phyloP scores from a whole-genome alignment of 2,888 invertebrate species.

The Eupeodes luniger region DNA sequence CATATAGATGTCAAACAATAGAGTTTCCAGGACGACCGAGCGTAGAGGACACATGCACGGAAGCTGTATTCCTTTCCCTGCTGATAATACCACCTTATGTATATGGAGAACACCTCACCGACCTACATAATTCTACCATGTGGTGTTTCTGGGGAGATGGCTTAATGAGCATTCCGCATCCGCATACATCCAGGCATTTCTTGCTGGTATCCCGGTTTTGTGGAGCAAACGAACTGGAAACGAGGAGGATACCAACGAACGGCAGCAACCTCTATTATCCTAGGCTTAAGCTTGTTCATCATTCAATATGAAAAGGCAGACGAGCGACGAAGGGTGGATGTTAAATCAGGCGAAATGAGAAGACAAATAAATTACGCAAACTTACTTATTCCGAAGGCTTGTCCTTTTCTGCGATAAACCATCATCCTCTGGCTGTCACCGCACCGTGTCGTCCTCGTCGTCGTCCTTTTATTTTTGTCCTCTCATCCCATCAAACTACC shows the following conservation, averaged over 20 bases:
- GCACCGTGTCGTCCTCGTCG: neutral
- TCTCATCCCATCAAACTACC: neutral
- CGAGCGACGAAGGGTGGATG: constrained; percentile 27
- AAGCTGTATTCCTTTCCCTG: constrained; percentile 58
- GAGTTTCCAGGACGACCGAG: constrained; percentile 6
- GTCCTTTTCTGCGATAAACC: constrained; percentile 25
- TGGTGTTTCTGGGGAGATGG: constrained; percentile 55
- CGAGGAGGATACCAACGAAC: constrained; percentile 13
- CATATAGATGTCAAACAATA: constrained; percentile 49
- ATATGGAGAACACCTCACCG: neutral
- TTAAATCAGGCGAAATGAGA: constrained; percentile 71
- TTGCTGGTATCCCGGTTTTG: constrained; percentile 65
- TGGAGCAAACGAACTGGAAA: constrained; percentile 72
- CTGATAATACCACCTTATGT: neutral
- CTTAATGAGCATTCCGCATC: constrained; percentile 72
- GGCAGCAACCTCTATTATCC: constrained; percentile 22
- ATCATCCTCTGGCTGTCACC: neutral
- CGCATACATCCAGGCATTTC: constrained; percentile 56
- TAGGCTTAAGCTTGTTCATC: constrained; percentile 25
- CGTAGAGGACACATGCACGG: constrained; percentile 26
- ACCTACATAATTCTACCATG: constrained; percentile 1
- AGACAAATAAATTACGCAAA: constrained; percentile 75
- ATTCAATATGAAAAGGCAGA: neutral
- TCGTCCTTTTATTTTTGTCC: neutral
- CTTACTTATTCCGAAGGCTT: constrained; percentile 61